A percentile compares a stretch with the other conserved stretches of the same genome.
These are phyloP conservation scores for Parasteatoda tepidariorum DNA, from an alignment of 1,140 invertebrate species.

Conservation along the genomic window DNA sequence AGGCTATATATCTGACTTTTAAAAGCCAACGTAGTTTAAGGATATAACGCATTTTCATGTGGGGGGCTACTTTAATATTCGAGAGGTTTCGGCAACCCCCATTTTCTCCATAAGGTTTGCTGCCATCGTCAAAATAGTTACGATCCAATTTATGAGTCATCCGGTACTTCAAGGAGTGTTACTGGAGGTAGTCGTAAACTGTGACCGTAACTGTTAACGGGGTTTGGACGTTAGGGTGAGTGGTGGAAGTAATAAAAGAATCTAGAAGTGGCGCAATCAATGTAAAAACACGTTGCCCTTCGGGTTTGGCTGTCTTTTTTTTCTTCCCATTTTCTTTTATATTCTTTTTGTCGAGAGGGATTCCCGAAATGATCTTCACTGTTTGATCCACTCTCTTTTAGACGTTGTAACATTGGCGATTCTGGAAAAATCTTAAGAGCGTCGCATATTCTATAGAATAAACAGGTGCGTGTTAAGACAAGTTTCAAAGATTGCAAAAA, in stretches of 20 bases:
- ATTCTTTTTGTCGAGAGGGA: no score
- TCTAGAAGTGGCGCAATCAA: conserved; percentile 52
- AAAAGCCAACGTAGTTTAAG: conserved; percentile 9
- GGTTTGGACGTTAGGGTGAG: conserved; percentile 6
- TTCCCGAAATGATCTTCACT: no score
- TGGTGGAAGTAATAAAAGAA: conserved; percentile 38
- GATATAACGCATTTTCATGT: background rate
- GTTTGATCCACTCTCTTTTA: no score
- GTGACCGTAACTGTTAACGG: conserved; percentile 54
- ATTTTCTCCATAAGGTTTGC: conserved; percentile 4
- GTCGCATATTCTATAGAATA: no score
- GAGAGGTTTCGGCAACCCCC: background rate
- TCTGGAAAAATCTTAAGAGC: no score
- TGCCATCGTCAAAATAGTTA: conserved; percentile 48
- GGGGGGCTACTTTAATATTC: conserved; percentile 26
- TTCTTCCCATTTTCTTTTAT: no score
- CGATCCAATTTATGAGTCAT: conserved; percentile 59
- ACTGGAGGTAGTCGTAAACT: conserved; percentile 47
- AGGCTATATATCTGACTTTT: conserved; percentile 23
- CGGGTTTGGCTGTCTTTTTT: background rate
- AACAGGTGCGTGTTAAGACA: no score
- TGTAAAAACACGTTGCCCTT: conserved; percentile 44
- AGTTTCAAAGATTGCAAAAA: no score
- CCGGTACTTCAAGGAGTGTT: conserved; percentile 34
- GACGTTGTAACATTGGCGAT: no score